Evolutionary conservation across 2,113 vertebrate genomes (phyloP).

Genomic region (Odocoileus virginianus): DNA sequence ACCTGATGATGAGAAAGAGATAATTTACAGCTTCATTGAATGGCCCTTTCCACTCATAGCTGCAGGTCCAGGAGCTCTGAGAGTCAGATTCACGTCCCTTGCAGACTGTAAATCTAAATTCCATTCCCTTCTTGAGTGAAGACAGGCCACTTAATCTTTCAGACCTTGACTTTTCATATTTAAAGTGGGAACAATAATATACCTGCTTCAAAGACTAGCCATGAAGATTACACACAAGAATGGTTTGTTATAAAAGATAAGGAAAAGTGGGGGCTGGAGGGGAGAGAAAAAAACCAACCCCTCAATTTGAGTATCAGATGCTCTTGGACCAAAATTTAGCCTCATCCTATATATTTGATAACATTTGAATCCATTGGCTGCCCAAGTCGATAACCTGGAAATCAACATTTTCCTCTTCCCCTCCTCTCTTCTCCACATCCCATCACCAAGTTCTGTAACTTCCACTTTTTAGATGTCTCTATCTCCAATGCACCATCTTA

Average conservation of each 20-base stretch:
- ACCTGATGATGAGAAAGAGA: not conserved
- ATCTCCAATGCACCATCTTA: not conserved
- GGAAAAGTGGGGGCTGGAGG: not conserved
- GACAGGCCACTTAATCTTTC: not conserved
- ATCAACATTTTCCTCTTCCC: not conserved
- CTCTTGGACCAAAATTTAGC: not conserved
- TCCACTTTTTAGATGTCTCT: not conserved
- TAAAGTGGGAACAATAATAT: not conserved
- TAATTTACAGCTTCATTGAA: not conserved
- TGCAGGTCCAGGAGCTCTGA: not conserved
- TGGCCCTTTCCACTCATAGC: not conserved
- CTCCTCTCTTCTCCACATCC: not conserved
- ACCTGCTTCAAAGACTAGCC: not conserved
- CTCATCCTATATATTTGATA: not conserved
- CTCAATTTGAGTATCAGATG: accelerated
- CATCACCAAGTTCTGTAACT: not conserved
- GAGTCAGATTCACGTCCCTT: not conserved
- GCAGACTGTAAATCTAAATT: not conserved
- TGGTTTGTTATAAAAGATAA: not conserved
- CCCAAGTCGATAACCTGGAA: not conserved
- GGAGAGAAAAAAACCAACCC: not conserved
- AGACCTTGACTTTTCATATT: not conserved
- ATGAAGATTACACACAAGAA: not conserved
- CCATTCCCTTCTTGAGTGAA: not conserved
- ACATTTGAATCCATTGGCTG: not conserved